Conservation (phyloP, 2,797 vertebrate species). For the Trichosurus vulpecula region DNA sequence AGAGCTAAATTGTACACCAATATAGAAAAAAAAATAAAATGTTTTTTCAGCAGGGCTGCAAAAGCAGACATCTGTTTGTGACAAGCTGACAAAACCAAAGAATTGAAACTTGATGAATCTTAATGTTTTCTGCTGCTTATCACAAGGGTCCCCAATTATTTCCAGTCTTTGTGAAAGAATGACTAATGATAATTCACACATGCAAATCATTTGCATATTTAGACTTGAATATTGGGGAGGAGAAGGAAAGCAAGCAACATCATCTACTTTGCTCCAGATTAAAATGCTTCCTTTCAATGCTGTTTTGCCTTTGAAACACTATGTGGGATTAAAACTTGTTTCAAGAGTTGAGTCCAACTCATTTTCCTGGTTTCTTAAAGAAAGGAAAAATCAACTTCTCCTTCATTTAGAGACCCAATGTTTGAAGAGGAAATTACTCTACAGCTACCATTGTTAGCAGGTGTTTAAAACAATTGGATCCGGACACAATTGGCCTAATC, state of each 20-base stretch:
- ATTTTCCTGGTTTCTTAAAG: constrained; percentile 51
- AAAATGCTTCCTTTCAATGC: constrained; percentile 49
- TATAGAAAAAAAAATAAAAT: constrained; percentile 45
- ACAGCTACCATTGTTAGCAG: constrained; percentile 61
- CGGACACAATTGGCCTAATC: constrained; percentile 71
- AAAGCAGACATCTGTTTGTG: constrained; percentile 79
- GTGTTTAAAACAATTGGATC: constrained; percentile 45
- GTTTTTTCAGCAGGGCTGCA: constrained; percentile 63
- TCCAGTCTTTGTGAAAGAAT: constrained; percentile 82
- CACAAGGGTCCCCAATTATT: constrained; percentile 85
- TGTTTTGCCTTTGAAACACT: constrained; percentile 54
- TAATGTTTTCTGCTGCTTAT: constrained; percentile 81
- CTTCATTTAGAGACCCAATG: constrained; percentile 45
- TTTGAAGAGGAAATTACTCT: constrained; percentile 48
- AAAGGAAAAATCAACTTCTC: constrained; percentile 51
- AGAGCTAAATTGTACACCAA: constrained; percentile 66
- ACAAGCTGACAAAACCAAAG: constrained; percentile 81
- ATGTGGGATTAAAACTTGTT: constrained; percentile 56
- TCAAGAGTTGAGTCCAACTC: constrained; percentile 57
- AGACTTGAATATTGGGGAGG: constrained; percentile 67
- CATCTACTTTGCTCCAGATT: constrained; percentile 57
- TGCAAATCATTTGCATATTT: constrained; percentile 81
- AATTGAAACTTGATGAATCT: constrained; percentile 84
- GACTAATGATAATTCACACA: constrained; percentile 85
- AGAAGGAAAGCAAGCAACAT: constrained; percentile 64